phyloP scores from a whole-genome alignment of 2,113 vertebrate genomes.

The Dasyurus viverrinus region DNA sequence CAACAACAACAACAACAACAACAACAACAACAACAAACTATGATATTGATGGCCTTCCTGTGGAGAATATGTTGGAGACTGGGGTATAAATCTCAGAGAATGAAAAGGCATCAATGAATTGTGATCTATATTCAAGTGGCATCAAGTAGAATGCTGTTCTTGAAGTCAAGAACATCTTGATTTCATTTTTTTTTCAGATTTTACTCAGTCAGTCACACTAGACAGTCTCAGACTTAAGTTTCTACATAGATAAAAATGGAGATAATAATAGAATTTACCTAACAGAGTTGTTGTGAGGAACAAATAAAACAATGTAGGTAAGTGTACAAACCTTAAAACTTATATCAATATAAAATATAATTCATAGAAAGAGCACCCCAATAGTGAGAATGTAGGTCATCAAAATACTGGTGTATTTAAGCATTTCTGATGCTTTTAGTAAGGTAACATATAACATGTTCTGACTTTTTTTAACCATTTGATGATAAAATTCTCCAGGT shows the following conservation, averaged over 20 bases:
- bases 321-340: neutral
- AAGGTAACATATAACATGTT: neutral
- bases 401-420: too few relatives aligned
- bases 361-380: neutral
- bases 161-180: neutral
- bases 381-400: neutral
- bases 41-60: neutral
- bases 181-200: neutral
- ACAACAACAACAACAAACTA: neutral
- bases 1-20: too few relatives aligned
- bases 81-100: neutral
- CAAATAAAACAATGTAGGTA: neutral
- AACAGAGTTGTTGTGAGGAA: neutral
- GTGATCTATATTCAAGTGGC: neutral
- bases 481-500: neutral
- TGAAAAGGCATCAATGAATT: neutral
- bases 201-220: neutral
- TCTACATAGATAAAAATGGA: neutral
- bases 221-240: neutral
- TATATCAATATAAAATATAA: neutral
- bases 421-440: neutral
- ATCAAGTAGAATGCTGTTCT: neutral
- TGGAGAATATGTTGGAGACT: neutral
- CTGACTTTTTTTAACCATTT: neutral
- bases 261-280: neutral